Base-by-base conservation (phyloP, 2,888 invertebrate species). In the Acanthosepion esculentum region DNA sequence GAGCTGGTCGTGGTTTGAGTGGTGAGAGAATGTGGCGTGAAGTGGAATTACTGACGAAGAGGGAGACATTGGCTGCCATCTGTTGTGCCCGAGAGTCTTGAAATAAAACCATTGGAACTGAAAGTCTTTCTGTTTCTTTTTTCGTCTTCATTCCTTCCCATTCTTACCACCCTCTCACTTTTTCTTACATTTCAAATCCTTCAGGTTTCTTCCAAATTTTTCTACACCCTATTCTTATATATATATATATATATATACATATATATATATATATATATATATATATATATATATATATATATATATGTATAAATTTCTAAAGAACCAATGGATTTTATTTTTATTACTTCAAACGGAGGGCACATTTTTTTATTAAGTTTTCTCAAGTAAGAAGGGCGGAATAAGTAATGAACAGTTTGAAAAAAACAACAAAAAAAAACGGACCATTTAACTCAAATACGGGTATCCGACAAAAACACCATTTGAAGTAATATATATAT, bases 201-300 rank as follows among this genome's bases (percentile, higher is more conserved):
- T 15, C 29, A 10, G 29, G 8, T 29, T n/a, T 78, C n/a, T 78
- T n/a, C n/a, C 29, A 10, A 6, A 20, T 26, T 59, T 23, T 23
- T 18, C 15, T 18, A 41, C 3, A 41, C 41, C 41, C 3, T 41
- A 41, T 41, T 41, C 41, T 41, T 41, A 41, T 2, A 1, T 41
- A 41, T 41, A 41, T 41, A 41, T 41, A 41, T 41, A 41, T 41
- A 41, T 41, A 29, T 41, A 29, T 29, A n/a, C n/a, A n/a, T n/a
- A n/a, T n/a, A n/a, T 6, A 64, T n/a, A 78, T 10, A 78, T 78
- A n/a, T 78, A n/a, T 78, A 78, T 8, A n/a, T 29, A n/a, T 78
- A 78, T 78, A 78, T n/a, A n/a, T 78, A 78, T 78, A 78, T 78
- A 78, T 78, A 78, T 78, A 78, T 78, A 78, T 78, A 78, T 78